A percentile compares a stretch with the other conserved stretches of the same genome.
Conservation (phyloP, 2,888 invertebrate species). For the Andricus curvator region DNA sequence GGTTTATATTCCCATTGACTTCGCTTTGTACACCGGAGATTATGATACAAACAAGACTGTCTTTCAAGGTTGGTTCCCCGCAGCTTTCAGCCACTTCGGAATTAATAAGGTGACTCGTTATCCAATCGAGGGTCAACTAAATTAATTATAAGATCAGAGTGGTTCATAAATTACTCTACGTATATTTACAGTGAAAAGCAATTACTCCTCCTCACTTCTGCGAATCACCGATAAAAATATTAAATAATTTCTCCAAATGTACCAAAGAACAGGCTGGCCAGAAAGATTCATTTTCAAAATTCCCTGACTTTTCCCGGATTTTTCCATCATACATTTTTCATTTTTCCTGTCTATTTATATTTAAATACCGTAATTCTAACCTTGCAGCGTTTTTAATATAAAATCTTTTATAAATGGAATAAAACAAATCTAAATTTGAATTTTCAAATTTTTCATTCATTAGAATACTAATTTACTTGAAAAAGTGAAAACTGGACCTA, state of each 20-base stretch:
- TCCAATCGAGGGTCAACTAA: constrained; percentile 12
- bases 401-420: too few relatives aligned
- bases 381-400: too few relatives aligned
- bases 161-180: background rate
- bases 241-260: background rate
- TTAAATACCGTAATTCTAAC: too few relatives aligned
- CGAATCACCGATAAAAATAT: background rate
- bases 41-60: background rate
- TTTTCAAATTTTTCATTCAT: too few relatives aligned
- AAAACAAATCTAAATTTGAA: too few relatives aligned
- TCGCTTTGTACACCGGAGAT: background rate
- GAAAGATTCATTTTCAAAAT: too few relatives aligned
- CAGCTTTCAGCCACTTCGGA: constrained; percentile 13
- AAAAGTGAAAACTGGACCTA: too few relatives aligned
- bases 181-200: background rate
- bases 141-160: constrained; percentile 12
- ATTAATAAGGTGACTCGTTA: constrained; percentile 22
- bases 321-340: background rate
- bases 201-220: background rate
- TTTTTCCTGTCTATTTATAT: background rate
- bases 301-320: too few relatives aligned
- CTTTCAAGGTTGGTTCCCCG: constrained; percentile 13
- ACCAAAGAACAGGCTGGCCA: background rate
- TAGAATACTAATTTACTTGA: too few relatives aligned
- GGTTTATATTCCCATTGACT: constrained; percentile 23